phyloP scores from a whole-genome alignment of 2,888 invertebrate species.

The Cheilosia variabilis region DNA sequence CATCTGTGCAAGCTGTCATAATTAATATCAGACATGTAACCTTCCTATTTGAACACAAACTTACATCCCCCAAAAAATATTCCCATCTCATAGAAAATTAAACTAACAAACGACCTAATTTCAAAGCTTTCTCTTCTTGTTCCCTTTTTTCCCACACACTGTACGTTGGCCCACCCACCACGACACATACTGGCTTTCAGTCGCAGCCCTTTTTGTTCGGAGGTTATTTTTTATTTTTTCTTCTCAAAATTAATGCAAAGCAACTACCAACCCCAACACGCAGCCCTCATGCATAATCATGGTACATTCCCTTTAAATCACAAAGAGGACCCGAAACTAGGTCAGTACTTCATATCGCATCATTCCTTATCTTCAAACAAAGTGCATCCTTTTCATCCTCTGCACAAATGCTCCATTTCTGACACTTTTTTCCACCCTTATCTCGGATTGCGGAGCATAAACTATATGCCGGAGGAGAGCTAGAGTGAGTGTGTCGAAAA shows the following conservation, averaged over 20 bases:
- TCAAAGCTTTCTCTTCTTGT: conserved; percentile 22
- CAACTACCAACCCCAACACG: conserved; percentile 50
- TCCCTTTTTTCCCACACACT: conserved; percentile 1
- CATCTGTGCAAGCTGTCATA: conserved; percentile 6
- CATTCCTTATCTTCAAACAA: conserved; percentile 74
- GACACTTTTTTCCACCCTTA: conserved; percentile 66
- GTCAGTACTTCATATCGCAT: conserved; percentile 75
- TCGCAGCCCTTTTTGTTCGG: conserved; percentile 33
- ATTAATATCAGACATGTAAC: background rate
- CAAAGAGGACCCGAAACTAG: conserved; percentile 69
- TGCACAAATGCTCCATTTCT: conserved; percentile 72
- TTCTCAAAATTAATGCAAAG: conserved; percentile 68
- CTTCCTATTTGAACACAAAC: background rate
- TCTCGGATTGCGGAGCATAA: conserved; percentile 47
- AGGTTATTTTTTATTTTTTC: conserved; percentile 4
- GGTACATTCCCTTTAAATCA: conserved; percentile 73
- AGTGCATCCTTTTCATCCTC: conserved; percentile 73
- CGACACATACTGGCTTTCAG: conserved; percentile 12
- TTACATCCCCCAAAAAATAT: conserved; percentile 4
- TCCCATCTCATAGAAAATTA: conserved; percentile 24
- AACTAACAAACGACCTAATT: conserved; percentile 57
- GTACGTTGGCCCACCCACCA: too few species aligned
- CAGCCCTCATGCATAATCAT: conserved; percentile 68
- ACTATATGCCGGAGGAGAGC: conserved; percentile 18
- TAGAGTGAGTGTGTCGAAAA: conserved; percentile 2